phyloP scores from a whole-genome alignment of 2,888 invertebrate species.

The Meloe dianella region DNA sequence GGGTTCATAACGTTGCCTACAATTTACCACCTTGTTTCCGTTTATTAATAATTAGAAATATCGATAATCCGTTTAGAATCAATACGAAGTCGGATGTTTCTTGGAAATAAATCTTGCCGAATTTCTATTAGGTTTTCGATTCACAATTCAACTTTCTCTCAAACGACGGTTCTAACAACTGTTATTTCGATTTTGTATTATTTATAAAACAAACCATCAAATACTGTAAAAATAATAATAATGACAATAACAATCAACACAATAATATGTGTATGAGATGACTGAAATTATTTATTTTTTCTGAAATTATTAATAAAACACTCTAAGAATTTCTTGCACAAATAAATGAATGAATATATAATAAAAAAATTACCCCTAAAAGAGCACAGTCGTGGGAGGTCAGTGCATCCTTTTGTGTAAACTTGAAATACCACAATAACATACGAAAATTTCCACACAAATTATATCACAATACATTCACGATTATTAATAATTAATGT shows the following conservation, averaged over 20 bases:
- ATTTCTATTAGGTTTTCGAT: too few relatives aligned
- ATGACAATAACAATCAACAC: background rate
- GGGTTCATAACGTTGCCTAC: background rate
- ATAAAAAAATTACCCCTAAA: constrained; percentile 5
- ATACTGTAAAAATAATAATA: background rate
- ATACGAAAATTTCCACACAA: constrained; percentile 25
- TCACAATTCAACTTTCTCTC: too few relatives aligned
- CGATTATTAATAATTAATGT: constrained; percentile 29
- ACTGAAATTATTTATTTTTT: background rate
- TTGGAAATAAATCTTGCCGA: background rate
- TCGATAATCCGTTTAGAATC: background rate
- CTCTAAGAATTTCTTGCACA: background rate
- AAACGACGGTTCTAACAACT: background rate
- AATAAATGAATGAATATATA: background rate
- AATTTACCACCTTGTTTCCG: background rate
- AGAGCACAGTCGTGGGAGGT: constrained; percentile 29
- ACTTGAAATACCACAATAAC: constrained; percentile 18
- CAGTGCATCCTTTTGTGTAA: constrained; percentile 29
- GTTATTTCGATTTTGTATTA: background rate
- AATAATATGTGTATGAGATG: too few relatives aligned
- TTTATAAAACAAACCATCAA: background rate
- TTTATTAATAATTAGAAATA: background rate
- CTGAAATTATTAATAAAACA: background rate
- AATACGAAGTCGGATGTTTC: too few relatives aligned
- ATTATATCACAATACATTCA: constrained; percentile 28